phyloP scores from a whole-genome alignment of 2,113 vertebrate genomes.

The Sclerurus mexicanus region DNA sequence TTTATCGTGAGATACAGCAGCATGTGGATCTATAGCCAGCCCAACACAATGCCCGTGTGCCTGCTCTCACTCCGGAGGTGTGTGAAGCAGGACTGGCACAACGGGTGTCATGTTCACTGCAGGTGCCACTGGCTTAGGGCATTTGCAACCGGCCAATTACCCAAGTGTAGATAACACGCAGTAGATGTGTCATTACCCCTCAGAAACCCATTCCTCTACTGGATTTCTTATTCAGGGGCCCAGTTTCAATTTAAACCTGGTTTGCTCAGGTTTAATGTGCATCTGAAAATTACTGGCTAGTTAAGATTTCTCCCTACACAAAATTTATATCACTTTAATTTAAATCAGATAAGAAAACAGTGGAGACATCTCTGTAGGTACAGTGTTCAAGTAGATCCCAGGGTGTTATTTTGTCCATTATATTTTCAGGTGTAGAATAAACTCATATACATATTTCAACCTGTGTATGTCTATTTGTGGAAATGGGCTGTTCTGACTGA shows the following conservation, averaged over 20 bases:
- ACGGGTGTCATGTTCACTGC: accelerated
- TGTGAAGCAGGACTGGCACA: not conserved
- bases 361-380: not conserved
- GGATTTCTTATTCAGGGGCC: not conserved
- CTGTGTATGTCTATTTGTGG: not conserved
- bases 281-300: not conserved
- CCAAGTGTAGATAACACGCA: accelerated
- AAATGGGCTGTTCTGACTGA: not conserved
- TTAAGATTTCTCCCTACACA: not conserved
- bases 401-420: not conserved
- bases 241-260: not conserved
- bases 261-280: not conserved
- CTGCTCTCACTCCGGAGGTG: not conserved
- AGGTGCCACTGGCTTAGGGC: not conserved
- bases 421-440: not conserved
- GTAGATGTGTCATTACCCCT: not conserved
- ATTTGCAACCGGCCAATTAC: not conserved
- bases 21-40: accelerated
- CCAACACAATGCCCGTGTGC: not conserved
- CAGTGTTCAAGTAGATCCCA: not conserved
- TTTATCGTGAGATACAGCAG: accelerated
- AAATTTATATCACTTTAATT: not conserved
- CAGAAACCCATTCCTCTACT: not conserved
- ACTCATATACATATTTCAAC: not conserved
- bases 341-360: not conserved